Base-by-base conservation (phyloP, 2,888 invertebrate species). In the Cosmorhoe ocellata region DNA sequence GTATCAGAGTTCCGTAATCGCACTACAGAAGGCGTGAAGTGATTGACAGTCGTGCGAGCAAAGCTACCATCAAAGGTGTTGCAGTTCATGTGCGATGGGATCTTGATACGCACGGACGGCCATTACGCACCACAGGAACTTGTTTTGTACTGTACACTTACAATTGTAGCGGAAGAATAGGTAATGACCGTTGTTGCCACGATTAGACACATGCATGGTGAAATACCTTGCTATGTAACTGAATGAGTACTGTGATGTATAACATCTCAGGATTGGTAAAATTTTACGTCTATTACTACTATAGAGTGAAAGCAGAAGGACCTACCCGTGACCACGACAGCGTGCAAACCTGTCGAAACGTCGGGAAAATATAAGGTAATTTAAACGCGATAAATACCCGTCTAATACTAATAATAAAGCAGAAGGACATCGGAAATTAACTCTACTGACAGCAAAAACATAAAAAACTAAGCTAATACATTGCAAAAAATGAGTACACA, bases 101-200 rank as follows among this genome's bases (percentile, higher is more conserved):
- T 64, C 55, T 64, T 63, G 79, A 79, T 76, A 76, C 73, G 76
- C 77, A 72, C 67, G 76, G 76, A 74, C 68, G 68, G 54, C 64
- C 66, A 79, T 79, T 78, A 79, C 71, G 74, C 74, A 71, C 74
- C 2, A 63, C 57, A 60, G 68, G 71, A 74, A 76, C 77, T 56
- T 67, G 75, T 71, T 76, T 64, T 58, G 64, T 41, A 52, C 43
- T 42, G 42, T 34, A 41, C 38, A 34, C 31, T 14, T 11, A 46
- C 46, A 28, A 46, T 11, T 34, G 31, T 52, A 44, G 39, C 43
- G 51, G 45, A 51, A 51, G 51, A 45, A 45, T 36, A 24, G 51
- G 26, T 69, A 76, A 76, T 75, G 69, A 66, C 66, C 57, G 67
- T 58, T 64, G 63, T 70, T 57, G 43, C 55, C 54, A 37, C 52